Evolutionary conservation across 2,797 vertebrate species (phyloP).

Genomic region (Sandelia bainsii): DNA sequence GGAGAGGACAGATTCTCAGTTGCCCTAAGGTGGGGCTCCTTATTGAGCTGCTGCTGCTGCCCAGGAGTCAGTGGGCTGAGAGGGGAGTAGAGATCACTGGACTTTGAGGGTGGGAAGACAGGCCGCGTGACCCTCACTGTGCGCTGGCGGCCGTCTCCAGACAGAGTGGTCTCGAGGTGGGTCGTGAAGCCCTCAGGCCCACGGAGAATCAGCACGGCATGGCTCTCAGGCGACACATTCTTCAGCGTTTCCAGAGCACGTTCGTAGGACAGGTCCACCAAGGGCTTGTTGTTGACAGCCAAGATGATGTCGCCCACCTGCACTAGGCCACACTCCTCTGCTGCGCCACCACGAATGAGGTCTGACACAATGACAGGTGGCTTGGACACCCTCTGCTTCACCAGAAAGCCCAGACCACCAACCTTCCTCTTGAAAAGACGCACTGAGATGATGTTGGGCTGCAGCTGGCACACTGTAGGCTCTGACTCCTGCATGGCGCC

Average conservation of each 20-base stretch:
- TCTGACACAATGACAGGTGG: conserved; percentile 96
- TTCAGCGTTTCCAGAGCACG: conserved; percentile 92
- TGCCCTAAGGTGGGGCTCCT: conserved; percentile 84
- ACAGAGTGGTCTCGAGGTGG: conserved; percentile 95
- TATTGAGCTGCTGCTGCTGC: conserved; percentile 78
- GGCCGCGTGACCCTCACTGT: conserved; percentile 93
- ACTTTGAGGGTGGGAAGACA: conserved; percentile 77
- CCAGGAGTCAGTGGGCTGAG: conserved; percentile 56
- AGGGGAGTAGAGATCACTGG: conserved; percentile 85
- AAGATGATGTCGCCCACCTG: conserved; percentile 97
- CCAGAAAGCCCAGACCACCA: conserved; percentile 95
- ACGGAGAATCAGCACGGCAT: conserved; percentile 94
- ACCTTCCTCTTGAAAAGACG: conserved; percentile 96
- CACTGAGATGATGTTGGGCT: conserved; percentile 98
- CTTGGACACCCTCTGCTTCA: conserved; percentile 95
- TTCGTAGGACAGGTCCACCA: conserved; percentile 95
- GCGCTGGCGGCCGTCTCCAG: conserved; percentile 92
- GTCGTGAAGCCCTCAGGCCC: conserved; percentile 97
- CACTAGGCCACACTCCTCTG: conserved; percentile 96
- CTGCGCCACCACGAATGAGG: conserved; percentile 94
- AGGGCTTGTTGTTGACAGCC: conserved; percentile 94
- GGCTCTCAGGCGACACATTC: conserved; percentile 91
- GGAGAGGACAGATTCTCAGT: conserved; percentile 84
- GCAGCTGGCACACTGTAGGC: conserved; percentile 94
- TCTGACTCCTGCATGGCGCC: conserved; percentile 92